phyloP scores from a whole-genome alignment of 2,797 vertebrate species.

The Otolemur crassicaudatus region DNA sequence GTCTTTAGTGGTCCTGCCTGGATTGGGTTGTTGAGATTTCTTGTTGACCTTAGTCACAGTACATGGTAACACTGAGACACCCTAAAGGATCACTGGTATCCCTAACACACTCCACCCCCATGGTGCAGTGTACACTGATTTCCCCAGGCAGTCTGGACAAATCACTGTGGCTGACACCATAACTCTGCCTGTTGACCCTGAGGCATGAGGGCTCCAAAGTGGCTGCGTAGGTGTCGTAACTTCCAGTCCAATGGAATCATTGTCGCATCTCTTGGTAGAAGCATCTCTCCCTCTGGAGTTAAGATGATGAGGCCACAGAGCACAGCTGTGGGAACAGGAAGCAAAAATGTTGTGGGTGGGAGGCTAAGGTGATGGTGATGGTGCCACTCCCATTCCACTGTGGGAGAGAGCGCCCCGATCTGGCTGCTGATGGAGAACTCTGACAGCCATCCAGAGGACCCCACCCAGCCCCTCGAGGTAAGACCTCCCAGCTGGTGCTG shows the following conservation, averaged over 20 bases:
- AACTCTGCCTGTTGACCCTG: not conserved
- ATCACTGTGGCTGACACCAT: accelerated
- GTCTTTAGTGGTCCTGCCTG: not conserved
- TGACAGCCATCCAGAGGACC: too few relatives aligned
- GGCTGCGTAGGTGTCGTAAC: not conserved
- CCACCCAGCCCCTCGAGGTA: not conserved
- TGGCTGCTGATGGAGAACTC: not conserved
- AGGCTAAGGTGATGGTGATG: not conserved
- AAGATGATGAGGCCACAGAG: not conserved
- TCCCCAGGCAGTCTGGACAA: not conserved
- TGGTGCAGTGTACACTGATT: not conserved
- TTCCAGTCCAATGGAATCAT: not conserved
- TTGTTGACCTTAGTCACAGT: not conserved
- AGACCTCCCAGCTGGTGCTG: not conserved
- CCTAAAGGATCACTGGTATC: not conserved
- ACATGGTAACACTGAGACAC: not conserved
- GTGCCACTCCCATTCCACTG: not conserved
- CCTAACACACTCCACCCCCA: not conserved
- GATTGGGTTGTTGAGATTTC: not conserved
- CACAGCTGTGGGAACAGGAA: not conserved
- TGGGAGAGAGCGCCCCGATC: not conserved
- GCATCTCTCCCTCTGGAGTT: not conserved
- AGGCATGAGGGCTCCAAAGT: not conserved
- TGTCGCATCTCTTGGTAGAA: not conserved
- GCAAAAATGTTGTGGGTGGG: too few relatives aligned